Base-by-base conservation (phyloP, 2,888 invertebrate species). In the Acleris cristana region DNA sequence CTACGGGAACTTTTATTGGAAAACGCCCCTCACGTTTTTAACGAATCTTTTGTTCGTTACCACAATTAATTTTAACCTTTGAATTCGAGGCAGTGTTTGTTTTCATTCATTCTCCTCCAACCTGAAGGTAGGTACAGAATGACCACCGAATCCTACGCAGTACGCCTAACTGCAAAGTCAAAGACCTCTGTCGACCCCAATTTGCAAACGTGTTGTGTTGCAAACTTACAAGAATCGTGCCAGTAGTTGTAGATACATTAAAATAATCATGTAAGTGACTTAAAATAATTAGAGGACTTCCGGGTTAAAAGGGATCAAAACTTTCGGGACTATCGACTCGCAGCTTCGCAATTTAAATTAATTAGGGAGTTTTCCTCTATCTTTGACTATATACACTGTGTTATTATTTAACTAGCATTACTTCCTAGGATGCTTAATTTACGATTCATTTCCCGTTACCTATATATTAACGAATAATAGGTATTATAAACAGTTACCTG, bases 151-250 rank as follows among this genome's bases (percentile, higher is more conserved):
- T n/a, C 10, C 45, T 14, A 45, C 45, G 45, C 14, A 45, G 45
- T 30, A 16, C 34, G 34, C 34, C 34, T 34, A 34, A 10, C 34
- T n/a, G 7, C 8, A 30, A 26, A 30, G 54, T 34, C 54, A 54
- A 54, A 54, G 30, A 54, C 54, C 54, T 34, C 54, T 30, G 30
- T n/a, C 26, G 54, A 26, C 30, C 54, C 45, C 3, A 12, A n/a
- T 45, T 45, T 16, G 45, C 45, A 4, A 45, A 45, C n/a, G 14
- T 45, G 45, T 34, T 34, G 34, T 10, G 34, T 34, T 34, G 10
- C 10, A 34, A 34, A 1, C 45, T 45, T 45, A 10, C 44, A 16
- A 45, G 45, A 45, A 10, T 45, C 45, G 45, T 6, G 16, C 14
- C 45, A 14, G 45, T 16, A 14, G 5, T 45, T 2, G 4, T 3